phyloP scores from a whole-genome alignment of 2,888 invertebrate species.

The Itoplectis maculator region DNA sequence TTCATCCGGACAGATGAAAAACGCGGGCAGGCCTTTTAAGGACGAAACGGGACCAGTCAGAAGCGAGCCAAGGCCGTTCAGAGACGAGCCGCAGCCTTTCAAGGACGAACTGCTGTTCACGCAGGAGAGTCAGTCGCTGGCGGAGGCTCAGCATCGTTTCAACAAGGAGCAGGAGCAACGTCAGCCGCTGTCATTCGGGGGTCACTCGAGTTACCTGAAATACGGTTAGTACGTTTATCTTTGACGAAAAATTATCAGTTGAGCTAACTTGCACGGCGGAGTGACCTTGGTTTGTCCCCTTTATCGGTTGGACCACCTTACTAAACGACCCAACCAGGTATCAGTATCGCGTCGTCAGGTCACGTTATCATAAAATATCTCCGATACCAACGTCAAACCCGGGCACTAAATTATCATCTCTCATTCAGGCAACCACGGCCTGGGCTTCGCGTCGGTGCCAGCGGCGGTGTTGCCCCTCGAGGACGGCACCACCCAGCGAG shows the following conservation, averaged over 20 bases:
- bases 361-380: no score
- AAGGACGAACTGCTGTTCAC: conserved; percentile 63
- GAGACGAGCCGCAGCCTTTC: conserved; percentile 5
- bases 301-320: no score
- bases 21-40: conserved; percentile 23
- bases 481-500: conserved; percentile 42
- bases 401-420: neutral
- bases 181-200: conserved; percentile 72
- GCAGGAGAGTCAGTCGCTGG: conserved; percentile 56
- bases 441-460: conserved; percentile 71
- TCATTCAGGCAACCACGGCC: conserved; percentile 72
- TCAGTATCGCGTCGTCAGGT: no score
- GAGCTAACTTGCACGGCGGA: no score
- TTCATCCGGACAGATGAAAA: neutral
- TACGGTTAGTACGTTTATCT: conserved; percentile 69
- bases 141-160: conserved; percentile 62
- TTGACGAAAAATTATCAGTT: no score
- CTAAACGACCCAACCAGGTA: no score
- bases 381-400: no score
- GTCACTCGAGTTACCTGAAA: conserved; percentile 74
- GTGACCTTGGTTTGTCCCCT: no score
- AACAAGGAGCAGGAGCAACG: conserved; percentile 63
- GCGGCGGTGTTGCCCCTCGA: conserved; percentile 65
- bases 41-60: conserved; percentile 13
- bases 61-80: conserved; percentile 9